phyloP scores from a whole-genome alignment of 1,140 invertebrate species.

The Zelostemma sp. region DNA sequence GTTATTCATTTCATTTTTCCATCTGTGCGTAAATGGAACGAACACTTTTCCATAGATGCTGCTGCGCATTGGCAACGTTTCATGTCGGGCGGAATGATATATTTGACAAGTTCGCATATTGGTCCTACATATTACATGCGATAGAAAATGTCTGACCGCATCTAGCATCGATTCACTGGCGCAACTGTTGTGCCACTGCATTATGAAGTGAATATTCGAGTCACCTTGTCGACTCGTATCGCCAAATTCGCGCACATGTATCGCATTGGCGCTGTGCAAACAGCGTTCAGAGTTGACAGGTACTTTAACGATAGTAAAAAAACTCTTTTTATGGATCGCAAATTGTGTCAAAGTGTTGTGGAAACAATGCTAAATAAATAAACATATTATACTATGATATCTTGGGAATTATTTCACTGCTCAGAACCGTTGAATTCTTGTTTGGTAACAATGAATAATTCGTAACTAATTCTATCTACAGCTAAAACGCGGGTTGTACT shows the following conservation, averaged over 20 bases:
- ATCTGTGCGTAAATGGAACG: constrained; percentile 49
- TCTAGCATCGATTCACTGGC: constrained; percentile 47
- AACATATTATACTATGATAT: too few species aligned
- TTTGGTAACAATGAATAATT: too few species aligned
- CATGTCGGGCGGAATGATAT: constrained; percentile 62
- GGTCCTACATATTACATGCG: constrained; percentile 55
- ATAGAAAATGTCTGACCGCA: constrained; percentile 52
- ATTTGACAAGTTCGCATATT: constrained; percentile 60
- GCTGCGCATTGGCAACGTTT: constrained; percentile 37
- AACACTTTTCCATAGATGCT: constrained; percentile 33
- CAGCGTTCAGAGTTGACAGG: too few species aligned
- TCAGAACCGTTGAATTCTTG: too few species aligned
- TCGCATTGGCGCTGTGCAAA: neutral
- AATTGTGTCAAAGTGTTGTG: too few species aligned
- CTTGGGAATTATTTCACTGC: too few species aligned
- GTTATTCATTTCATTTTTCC: neutral
- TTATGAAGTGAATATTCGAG: constrained; percentile 42
- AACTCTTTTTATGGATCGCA: too few species aligned
- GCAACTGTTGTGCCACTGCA: constrained; percentile 25
- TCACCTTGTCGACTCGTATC: neutral
- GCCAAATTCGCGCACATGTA: neutral
- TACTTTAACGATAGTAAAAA: too few species aligned
- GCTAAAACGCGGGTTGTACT: too few species aligned
- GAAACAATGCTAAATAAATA: too few species aligned
- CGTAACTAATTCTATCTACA: too few species aligned